These are phyloP conservation scores for Listronotus oregonensis DNA, from an alignment of 1,140 invertebrate genomes.

Conservation along the genomic window DNA sequence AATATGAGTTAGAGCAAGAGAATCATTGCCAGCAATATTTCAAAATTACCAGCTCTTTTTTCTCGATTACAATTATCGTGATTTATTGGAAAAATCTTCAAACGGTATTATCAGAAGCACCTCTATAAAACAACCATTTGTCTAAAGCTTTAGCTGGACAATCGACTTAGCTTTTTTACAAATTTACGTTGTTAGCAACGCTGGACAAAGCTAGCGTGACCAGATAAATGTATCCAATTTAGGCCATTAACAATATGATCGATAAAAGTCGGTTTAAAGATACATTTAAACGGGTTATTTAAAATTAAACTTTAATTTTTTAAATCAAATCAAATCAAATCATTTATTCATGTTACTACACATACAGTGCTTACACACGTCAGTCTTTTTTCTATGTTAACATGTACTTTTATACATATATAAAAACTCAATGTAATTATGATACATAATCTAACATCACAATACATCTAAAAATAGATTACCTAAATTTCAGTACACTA, in stretches of 20 bases:
- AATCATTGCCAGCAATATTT: slow-evolving; percentile 2
- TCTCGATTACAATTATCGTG: slow-evolving; percentile 50
- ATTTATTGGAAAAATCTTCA: slow-evolving; percentile 53
- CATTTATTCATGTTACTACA: no score
- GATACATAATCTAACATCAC: no score
- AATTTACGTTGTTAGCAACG: slow-evolving; percentile 20
- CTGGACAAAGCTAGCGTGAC: slow-evolving; percentile 12
- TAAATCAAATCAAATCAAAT: no score
- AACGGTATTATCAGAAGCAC: slow-evolving; percentile 50
- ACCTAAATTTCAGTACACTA: no score
- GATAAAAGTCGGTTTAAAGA: background rate
- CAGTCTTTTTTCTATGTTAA: no score
- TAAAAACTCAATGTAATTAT: no score
- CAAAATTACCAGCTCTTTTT: slow-evolving; percentile 46
- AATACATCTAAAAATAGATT: no score
- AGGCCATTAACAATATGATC: slow-evolving; percentile 4
- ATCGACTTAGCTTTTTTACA: slow-evolving; percentile 33
- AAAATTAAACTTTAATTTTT: no score
- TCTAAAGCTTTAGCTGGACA: slow-evolving; percentile 43
- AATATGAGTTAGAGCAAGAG: background rate
- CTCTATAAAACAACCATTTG: slow-evolving; percentile 53
- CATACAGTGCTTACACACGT: no score
- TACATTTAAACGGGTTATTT: no score
- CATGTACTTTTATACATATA: no score
- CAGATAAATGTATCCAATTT: slow-evolving; percentile 22